Evolutionary conservation across 2,888 invertebrate species (phyloP).

Genomic region (Linyphia triangularis): DNA sequence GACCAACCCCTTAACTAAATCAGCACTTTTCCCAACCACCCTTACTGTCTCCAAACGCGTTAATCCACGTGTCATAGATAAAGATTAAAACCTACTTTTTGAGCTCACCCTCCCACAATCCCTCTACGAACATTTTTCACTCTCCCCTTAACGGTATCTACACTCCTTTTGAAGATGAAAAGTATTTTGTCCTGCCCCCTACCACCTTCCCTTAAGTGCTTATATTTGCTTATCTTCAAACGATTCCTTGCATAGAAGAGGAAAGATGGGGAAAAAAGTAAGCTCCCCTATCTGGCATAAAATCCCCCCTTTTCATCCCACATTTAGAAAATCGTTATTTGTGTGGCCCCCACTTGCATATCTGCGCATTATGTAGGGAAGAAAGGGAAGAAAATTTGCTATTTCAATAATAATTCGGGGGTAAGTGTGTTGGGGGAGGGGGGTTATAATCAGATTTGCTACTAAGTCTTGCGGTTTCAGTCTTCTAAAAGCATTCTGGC

Average conservation of each 20-base stretch:
- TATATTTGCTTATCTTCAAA: slow-evolving; percentile 53
- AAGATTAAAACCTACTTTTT: background rate
- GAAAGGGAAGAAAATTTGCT: slow-evolving; percentile 44
- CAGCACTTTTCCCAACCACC: background rate
- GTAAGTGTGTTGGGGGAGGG: slow-evolving; percentile 29
- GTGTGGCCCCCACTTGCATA: slow-evolving; percentile 4
- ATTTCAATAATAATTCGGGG: slow-evolving; percentile 57
- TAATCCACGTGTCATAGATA: background rate
- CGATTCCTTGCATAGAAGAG: background rate
- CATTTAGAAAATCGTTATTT: slow-evolving; percentile 43
- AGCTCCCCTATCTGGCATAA: slow-evolving; percentile 19
- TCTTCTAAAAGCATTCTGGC: slow-evolving; percentile 13
- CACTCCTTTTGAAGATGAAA: slow-evolving; percentile 23
- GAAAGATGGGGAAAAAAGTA: background rate
- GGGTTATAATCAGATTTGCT: slow-evolving; percentile 55
- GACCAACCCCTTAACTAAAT: background rate
- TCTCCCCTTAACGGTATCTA: slow-evolving; percentile 22
- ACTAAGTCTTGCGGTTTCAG: slow-evolving; percentile 39
- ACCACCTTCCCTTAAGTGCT: slow-evolving; percentile 26
- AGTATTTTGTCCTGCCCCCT: slow-evolving; percentile 33
- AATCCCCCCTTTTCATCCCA: slow-evolving; percentile 19
- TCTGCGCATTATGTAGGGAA: background rate
- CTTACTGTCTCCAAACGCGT: background rate
- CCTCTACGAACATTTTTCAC: slow-evolving; percentile 20
- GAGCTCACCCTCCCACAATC: background rate